Conservation (phyloP, 1,140 invertebrate genomes). For the Pomacea maculata region DNA sequence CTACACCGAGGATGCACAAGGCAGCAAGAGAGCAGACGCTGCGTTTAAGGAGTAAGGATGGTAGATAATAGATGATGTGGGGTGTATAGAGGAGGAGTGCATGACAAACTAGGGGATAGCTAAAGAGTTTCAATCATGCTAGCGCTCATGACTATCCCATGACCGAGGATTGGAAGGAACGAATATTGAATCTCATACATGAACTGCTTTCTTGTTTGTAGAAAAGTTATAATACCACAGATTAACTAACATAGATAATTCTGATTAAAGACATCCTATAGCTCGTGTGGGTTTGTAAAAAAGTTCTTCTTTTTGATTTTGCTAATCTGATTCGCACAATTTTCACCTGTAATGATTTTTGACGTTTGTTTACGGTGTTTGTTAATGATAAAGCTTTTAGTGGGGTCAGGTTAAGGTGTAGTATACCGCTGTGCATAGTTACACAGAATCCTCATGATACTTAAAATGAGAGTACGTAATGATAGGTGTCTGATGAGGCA, state of each 20-base stretch:
- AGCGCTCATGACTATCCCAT: background rate
- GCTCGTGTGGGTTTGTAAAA: slow-evolving; percentile 7
- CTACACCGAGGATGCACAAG: slow-evolving; percentile 75
- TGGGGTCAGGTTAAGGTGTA: background rate
- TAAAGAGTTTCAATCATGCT: slow-evolving; percentile 24
- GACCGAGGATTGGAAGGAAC: no score
- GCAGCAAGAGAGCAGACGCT: slow-evolving; percentile 32
- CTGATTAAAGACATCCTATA: no score
- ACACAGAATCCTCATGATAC: slow-evolving; percentile 39
- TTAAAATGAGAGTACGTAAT: no score
- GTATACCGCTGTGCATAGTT: background rate
- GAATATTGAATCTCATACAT: no score
- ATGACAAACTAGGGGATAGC: slow-evolving; percentile 12
- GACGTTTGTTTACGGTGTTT: background rate
- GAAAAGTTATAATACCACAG: no score
- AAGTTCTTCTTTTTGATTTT: slow-evolving; percentile 61
- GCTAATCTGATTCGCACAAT: slow-evolving; percentile 71
- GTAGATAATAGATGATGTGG: no score
- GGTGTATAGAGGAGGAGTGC: no score
- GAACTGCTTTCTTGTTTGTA: no score
- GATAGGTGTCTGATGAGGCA: background rate
- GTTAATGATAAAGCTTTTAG: background rate
- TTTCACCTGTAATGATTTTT: slow-evolving; percentile 89
- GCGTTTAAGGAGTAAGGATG: slow-evolving; percentile 28
- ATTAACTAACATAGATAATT: no score